Evolutionary conservation across 64 coral and sea anemone species (phyloP).

Genomic region (Exaiptasia diaphana): DNA sequence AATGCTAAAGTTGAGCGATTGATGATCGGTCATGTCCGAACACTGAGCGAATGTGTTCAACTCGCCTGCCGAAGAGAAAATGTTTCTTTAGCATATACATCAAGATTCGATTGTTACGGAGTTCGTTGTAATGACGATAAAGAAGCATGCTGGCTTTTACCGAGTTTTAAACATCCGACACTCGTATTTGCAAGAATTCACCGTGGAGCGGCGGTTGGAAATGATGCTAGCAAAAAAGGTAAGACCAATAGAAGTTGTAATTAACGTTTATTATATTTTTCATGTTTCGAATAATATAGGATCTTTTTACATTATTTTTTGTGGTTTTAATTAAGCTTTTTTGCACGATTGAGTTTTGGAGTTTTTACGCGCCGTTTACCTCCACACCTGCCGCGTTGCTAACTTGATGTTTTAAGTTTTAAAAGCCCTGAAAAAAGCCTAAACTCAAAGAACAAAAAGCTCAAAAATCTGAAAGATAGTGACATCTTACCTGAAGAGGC

Average conservation of each 20-base stretch:
- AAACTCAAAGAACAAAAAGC: too few relatives aligned
- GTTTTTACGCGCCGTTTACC: not conserved
- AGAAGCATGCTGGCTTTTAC: not conserved
- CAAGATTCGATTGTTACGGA: not conserved
- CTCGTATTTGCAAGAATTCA: slow-evolving; percentile 14
- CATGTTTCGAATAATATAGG: not conserved
- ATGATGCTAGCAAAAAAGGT: not conserved
- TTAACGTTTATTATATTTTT: not conserved
- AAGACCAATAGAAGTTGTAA: not conserved
- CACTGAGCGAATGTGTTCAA: not conserved
- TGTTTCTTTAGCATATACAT: not conserved
- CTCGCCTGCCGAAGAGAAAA: not conserved
- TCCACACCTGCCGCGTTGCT: not conserved
- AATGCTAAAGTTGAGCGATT: not conserved
- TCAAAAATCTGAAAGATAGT: too few relatives aligned
- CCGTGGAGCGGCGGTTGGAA: not conserved
- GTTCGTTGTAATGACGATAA: not conserved
- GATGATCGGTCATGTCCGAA: not conserved
- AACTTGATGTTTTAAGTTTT: too few relatives aligned
- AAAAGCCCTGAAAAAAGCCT: too few relatives aligned
- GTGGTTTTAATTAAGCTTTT: not conserved
- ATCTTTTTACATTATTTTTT: not conserved
- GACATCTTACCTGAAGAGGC: too few relatives aligned
- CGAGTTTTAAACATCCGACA: not conserved
- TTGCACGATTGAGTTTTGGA: not conserved